Percentiles rank a stretch among this genome's conserved stretches.
These are phyloP conservation scores for Margaritifera margaritifera DNA, from an alignment of 2,888 invertebrate genomes.

Conservation along the genomic window DNA sequence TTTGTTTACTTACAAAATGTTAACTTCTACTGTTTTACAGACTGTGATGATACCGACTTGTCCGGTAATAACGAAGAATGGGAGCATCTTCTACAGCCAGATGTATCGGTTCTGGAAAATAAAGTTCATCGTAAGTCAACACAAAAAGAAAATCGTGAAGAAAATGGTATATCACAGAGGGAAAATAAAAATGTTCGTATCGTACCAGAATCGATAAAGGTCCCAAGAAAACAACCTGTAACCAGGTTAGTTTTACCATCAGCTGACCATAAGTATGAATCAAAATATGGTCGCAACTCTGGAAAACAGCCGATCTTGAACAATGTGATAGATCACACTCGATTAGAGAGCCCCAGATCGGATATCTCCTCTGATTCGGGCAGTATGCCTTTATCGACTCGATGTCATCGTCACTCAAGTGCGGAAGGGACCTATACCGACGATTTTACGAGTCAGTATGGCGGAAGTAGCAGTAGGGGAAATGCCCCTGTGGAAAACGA, in stretches of 20 bases:
- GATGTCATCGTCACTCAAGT: conserved; percentile 6
- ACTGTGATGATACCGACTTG: conserved; percentile 34
- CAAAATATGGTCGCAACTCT: conserved; percentile 5
- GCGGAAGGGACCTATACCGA: conserved; percentile 4
- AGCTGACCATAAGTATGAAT: conserved; percentile 4
- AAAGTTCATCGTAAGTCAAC: neutral
- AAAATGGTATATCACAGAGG: neutral
- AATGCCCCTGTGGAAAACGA: conserved; percentile 10
- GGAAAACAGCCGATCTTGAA: conserved; percentile 10
- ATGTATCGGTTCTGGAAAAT: neutral
- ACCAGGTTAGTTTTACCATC: conserved; percentile 27
- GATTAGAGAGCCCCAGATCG: neutral
- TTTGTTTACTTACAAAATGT: neutral
- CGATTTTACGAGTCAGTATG: neutral
- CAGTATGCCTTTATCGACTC: conserved; percentile 3
- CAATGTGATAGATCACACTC: conserved; percentile 8
- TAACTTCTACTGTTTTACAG: conserved; percentile 1
- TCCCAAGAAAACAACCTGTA: conserved; percentile 27
- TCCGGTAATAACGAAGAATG: conserved; percentile 47
- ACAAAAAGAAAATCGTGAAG: conserved; percentile 1
- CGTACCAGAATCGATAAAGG: neutral
- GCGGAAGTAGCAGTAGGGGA: conserved; percentile 1
- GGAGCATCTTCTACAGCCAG: conserved; percentile 36
- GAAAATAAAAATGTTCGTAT: neutral
- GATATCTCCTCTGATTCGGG: neutral